Evolutionary conservation across 2,797 vertebrate species (phyloP).

Genomic region (Melanotaenia maccullochi): DNA sequence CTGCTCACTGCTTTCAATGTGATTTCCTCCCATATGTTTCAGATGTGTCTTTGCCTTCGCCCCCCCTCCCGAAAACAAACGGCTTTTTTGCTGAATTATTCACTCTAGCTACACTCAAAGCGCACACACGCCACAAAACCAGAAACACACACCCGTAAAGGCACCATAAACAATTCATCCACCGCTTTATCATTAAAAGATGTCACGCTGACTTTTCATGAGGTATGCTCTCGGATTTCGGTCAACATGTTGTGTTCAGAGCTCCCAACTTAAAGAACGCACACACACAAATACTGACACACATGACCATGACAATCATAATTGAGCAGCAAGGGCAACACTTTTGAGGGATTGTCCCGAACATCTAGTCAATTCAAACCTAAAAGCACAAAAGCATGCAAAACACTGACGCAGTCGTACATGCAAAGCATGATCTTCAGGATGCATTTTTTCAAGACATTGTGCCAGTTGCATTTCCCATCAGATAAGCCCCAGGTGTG

Average conservation of each 20-base stretch:
- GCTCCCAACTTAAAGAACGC: background rate
- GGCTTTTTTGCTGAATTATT: conserved; percentile 87
- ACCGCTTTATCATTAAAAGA: conserved; percentile 81
- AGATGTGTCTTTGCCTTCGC: conserved; percentile 87
- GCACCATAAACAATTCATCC: conserved; percentile 87
- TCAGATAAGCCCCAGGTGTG: conserved; percentile 91
- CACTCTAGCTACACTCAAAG: conserved; percentile 67
- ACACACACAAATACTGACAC: background rate
- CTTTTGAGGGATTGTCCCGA: background rate
- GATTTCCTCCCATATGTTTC: conserved; percentile 86
- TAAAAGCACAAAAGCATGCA: background rate
- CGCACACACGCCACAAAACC: conserved; percentile 17
- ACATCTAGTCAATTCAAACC: conserved; percentile 8
- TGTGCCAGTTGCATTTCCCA: conserved; percentile 82
- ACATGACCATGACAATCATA: conserved; percentile 5
- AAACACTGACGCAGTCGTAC: conserved; percentile 11
- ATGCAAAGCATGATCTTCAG: conserved; percentile 33
- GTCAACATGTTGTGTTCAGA: conserved; percentile 52
- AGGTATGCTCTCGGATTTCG: conserved; percentile 46
- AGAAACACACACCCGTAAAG: conserved; percentile 58
- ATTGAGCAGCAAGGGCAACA: conserved; percentile 13
- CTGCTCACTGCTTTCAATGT: conserved; percentile 87
- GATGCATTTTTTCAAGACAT: conserved; percentile 68
- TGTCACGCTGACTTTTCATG: conserved; percentile 64
- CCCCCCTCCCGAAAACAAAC: conserved; percentile 81